Conservation (phyloP, 2,888 invertebrate species). For the Nemoura dubitans region DNA sequence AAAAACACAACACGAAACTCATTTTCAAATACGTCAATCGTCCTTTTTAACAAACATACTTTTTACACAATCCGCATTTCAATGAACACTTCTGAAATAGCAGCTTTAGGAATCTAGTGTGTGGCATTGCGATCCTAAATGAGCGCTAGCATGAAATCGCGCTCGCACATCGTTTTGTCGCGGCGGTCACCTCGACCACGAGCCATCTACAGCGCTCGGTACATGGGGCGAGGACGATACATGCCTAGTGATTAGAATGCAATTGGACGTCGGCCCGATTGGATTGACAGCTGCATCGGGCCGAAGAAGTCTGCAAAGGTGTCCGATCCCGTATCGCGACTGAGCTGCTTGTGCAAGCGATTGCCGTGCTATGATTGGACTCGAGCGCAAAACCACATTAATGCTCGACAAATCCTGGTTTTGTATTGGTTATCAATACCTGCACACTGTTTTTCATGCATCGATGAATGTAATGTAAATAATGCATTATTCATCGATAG, state of each 20-base stretch:
- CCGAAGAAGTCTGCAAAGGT: neutral
- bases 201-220: neutral
- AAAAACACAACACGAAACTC: neutral
- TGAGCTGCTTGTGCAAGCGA: neutral
- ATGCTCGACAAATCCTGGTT: neutral
- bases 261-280: neutral
- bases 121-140: neutral
- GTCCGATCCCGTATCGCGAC: neutral
- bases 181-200: neutral
- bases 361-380: neutral
- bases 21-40: neutral
- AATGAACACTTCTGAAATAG: neutral
- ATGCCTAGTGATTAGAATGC: neutral
- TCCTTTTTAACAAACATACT: neutral
- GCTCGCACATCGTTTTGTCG: neutral
- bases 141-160: neutral
- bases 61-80: neutral
- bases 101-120: neutral
- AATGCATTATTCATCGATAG: slow-evolving; percentile 15
- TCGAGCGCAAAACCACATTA: neutral
- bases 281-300: neutral
- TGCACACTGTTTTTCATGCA: slow-evolving; percentile 14
- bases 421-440: neutral
- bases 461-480: neutral
- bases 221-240: neutral